A percentile compares a stretch with the other conserved stretches of the same genome.
Conservation (phyloP, 1,140 invertebrate genomes). For the Nephila pilipes region DNA sequence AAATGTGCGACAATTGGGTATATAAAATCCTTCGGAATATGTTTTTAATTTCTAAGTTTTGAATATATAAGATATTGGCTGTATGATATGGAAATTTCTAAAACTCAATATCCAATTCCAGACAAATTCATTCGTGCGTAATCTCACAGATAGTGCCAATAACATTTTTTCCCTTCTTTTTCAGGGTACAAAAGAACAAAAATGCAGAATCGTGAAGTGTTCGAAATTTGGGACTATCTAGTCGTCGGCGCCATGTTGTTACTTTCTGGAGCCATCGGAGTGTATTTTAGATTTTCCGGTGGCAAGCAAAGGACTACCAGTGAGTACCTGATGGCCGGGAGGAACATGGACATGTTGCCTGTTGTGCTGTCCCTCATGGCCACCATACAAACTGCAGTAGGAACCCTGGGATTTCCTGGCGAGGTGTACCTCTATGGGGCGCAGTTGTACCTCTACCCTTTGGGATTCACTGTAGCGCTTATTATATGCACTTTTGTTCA, state of each 20-base stretch:
- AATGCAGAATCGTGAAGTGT: conserved; percentile 36
- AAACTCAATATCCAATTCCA: too few relatives aligned
- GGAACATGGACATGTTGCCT: conserved; percentile 90
- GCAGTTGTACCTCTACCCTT: conserved; percentile 77
- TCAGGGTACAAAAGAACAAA: background rate
- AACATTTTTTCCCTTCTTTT: background rate
- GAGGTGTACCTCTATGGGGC: conserved; percentile 80
- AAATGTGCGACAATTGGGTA: too few relatives aligned
- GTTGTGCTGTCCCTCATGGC: conserved; percentile 91
- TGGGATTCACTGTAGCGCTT: conserved; percentile 52
- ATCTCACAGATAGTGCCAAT: background rate
- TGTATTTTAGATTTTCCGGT: conserved; percentile 68
- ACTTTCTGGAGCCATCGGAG: conserved; percentile 87
- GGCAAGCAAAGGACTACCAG: conserved; percentile 82
- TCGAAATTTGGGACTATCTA: conserved; percentile 84
- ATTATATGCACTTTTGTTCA: conserved; percentile 59
- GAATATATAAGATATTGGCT: too few relatives aligned
- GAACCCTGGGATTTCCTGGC: conserved; percentile 81
- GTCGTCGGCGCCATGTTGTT: conserved; percentile 87
- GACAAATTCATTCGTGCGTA: too few relatives aligned
- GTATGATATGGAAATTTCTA: too few relatives aligned
- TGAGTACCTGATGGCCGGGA: conserved; percentile 91
- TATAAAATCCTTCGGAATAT: too few relatives aligned
- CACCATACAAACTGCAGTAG: conserved; percentile 83
- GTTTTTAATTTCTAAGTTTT: too few relatives aligned